Evolutionary conservation across 2,797 vertebrate species (phyloP).

Genomic region (Clarias pachynema): DNA sequence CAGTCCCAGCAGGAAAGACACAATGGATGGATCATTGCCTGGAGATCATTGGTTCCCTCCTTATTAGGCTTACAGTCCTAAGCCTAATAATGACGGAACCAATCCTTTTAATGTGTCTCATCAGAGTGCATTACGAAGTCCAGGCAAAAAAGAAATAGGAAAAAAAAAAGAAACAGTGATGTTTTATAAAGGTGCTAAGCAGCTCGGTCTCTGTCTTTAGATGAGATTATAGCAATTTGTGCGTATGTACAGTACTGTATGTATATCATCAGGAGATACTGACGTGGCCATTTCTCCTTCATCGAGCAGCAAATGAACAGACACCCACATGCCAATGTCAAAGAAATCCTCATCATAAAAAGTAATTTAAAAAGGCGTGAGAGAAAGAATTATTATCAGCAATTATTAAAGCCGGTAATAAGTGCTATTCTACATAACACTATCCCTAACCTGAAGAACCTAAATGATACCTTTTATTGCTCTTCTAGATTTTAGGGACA

Average conservation of each 20-base stretch:
- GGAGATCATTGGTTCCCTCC: background rate
- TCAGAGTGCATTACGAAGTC: conserved; percentile 52
- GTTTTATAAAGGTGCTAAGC: conserved; percentile 31
- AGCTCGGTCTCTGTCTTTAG: conserved; percentile 28
- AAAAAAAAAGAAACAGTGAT: background rate
- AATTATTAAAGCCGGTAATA: background rate
- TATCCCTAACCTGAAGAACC: background rate
- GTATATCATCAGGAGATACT: conserved; percentile 6
- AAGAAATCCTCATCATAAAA: background rate
- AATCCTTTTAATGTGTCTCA: conserved; percentile 70
- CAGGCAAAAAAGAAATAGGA: background rate
- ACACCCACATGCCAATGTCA: background rate
- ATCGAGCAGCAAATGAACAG: conserved; percentile 18
- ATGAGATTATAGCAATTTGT: conserved; percentile 46
- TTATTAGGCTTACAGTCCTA: background rate
- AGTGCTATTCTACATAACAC: background rate
- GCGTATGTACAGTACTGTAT: background rate
- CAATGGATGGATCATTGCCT: conserved; percentile 20
- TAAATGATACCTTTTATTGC: background rate
- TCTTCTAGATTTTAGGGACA: background rate
- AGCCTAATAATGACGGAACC: conserved; percentile 75
- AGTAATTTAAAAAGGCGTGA: background rate
- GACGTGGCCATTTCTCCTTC: background rate
- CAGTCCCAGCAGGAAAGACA: background rate
- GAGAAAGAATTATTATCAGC: background rate